These are phyloP conservation scores for Apodemus agrarius DNA, from an alignment of 2,797 vertebrate genomes.

Conservation along the genomic window DNA sequence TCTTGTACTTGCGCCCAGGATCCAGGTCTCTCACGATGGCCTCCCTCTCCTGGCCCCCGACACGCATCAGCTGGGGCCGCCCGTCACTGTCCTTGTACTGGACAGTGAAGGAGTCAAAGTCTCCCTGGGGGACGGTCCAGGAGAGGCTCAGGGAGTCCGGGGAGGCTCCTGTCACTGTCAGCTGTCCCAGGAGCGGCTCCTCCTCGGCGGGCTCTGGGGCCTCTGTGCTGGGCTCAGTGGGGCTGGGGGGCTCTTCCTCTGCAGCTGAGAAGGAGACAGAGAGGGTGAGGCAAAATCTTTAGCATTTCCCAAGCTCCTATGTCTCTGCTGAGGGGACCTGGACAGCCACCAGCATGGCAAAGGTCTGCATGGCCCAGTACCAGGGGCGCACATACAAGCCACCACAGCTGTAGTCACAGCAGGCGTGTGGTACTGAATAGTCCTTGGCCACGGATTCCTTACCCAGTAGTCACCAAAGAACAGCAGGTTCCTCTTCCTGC, in stretches of 20 bases:
- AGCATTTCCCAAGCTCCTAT: too few relatives aligned
- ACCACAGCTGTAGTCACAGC: neutral
- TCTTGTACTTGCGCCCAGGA: constrained; percentile 78
- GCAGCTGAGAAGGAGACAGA: neutral
- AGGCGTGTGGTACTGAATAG: neutral
- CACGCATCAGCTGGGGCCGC: constrained; percentile 69
- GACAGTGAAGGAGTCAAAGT: constrained; percentile 79
- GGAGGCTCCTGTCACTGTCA: constrained; percentile 34
- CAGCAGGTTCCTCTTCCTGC: neutral
- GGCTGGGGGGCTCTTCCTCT: constrained; percentile 34
- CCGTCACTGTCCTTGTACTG: constrained; percentile 79
- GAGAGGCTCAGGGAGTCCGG: constrained; percentile 76
- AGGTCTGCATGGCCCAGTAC: neutral
- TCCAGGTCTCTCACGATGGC: constrained; percentile 61
- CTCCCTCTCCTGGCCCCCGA: constrained; percentile 49
- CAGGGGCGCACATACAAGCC: neutral
- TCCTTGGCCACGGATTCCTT: neutral
- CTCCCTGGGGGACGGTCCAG: constrained; percentile 77
- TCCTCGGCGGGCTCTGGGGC: neutral
- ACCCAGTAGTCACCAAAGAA: neutral
- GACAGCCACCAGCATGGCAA: neutral
- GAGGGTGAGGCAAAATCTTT: neutral
- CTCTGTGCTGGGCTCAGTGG: constrained; percentile 25
- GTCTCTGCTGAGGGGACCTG: too few relatives aligned
- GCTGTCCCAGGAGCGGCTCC: constrained; percentile 57